phyloP scores from a whole-genome alignment of 2,888 invertebrate species.

The Leucozona laternaria region DNA sequence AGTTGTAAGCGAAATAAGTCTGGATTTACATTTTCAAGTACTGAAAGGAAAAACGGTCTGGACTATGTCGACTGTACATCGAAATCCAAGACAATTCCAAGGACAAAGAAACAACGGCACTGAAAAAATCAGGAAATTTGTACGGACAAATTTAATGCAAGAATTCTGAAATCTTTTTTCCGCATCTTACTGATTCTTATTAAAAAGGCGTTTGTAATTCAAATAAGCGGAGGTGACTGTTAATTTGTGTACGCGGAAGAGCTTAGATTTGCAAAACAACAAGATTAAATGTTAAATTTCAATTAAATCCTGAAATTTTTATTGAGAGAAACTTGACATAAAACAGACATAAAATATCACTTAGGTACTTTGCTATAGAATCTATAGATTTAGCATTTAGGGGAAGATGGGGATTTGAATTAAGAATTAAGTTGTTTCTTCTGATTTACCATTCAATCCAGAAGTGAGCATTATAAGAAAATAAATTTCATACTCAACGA shows the following conservation, averaged over 20 bases:
- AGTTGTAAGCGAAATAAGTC: too few relatives aligned
- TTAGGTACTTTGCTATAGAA: background rate
- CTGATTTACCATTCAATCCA: background rate
- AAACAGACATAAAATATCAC: background rate
- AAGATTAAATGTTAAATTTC: conserved; percentile 5
- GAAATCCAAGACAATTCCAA: too few relatives aligned
- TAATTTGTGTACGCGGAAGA: background rate
- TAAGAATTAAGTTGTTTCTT: background rate
- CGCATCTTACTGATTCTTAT: too few relatives aligned
- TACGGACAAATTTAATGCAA: too few relatives aligned
- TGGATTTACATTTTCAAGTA: too few relatives aligned
- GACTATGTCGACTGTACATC: too few relatives aligned
- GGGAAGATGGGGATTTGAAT: background rate
- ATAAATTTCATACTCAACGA: background rate
- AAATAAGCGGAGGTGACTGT: background rate
- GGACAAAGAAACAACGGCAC: too few relatives aligned
- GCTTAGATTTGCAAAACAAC: background rate
- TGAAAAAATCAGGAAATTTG: too few relatives aligned
- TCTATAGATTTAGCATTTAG: too few relatives aligned
- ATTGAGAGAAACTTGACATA: background rate
- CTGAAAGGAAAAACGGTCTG: too few relatives aligned
- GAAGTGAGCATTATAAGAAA: background rate
- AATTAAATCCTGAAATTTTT: background rate
- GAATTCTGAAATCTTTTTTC: too few relatives aligned
- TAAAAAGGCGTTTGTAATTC: background rate